A percentile compares a stretch with the other conserved stretches of the same genome.
Conservation (phyloP, 2,113 vertebrate species). For the Excalfactoria chinensis region DNA sequence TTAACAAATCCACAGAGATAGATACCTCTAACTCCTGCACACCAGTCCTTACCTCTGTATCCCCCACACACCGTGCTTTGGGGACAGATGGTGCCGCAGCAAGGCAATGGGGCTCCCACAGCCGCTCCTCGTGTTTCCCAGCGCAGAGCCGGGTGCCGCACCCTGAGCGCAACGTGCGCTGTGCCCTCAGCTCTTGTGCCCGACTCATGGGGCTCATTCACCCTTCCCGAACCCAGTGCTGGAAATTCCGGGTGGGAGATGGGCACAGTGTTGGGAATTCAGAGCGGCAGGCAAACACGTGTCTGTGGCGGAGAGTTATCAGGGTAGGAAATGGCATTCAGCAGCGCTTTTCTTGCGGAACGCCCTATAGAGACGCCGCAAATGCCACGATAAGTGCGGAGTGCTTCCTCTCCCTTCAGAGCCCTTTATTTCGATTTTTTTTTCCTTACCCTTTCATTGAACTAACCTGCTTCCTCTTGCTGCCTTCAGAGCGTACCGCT, state of each 20-base stretch:
- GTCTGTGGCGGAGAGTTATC: not conserved
- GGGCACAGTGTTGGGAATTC: not conserved
- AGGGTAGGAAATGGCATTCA: not conserved
- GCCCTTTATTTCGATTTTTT: not conserved
- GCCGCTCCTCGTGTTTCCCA: not conserved
- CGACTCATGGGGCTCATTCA: not conserved
- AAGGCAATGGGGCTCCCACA: not conserved
- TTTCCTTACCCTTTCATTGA: not conserved
- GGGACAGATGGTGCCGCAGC: not conserved
- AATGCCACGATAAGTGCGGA: not conserved
- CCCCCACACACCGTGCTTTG: not conserved
- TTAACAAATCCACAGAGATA: not conserved
- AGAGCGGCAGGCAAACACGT: not conserved
- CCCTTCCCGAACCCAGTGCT: accelerated
- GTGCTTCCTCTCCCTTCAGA: not conserved
- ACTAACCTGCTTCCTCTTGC: conserved; percentile 26
- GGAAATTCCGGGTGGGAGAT: not conserved
- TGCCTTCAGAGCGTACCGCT: conserved; percentile 40
- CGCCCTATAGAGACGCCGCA: not conserved
- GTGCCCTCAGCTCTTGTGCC: not conserved
- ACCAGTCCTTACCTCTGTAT: not conserved
- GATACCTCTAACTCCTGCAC: not conserved
- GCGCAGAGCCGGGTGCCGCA: not conserved
- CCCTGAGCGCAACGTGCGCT: not conserved
- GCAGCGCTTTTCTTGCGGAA: not conserved